Conservation (phyloP, 2,797 vertebrate genomes). For the Acipenser oxyrinchus region DNA sequence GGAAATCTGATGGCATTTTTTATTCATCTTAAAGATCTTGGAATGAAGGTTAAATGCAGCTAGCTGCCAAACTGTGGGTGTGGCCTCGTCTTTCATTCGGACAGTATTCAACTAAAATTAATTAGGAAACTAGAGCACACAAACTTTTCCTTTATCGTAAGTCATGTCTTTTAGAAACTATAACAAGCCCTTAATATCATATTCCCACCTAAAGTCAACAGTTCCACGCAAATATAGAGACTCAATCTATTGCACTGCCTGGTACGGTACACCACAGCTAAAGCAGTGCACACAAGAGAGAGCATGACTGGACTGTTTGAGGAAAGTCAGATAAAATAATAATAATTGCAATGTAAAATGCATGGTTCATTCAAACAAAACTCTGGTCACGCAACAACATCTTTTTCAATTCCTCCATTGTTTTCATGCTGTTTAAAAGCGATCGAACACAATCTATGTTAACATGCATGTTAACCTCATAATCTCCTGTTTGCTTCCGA, state of each 20-base stretch:
- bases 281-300: constrained; percentile 56
- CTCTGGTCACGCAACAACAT: constrained; percentile 50
- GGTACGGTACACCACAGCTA: constrained; percentile 69
- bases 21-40: too few relatives aligned
- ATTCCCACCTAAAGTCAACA: constrained; percentile 85
- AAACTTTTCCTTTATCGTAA: constrained; percentile 35
- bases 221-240: constrained; percentile 66
- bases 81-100: background rate
- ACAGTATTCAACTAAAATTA: constrained; percentile 30
- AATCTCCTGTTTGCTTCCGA: constrained; percentile 42
- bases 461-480: constrained; percentile 51
- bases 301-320: constrained; percentile 61
- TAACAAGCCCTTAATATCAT: constrained; percentile 38
- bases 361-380: constrained; percentile 57
- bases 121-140: constrained; percentile 32
- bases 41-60: too few relatives aligned
- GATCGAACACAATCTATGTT: constrained; percentile 54
- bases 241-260: constrained; percentile 61
- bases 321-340: constrained; percentile 70
- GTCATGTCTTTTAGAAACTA: constrained; percentile 32
- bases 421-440: constrained; percentile 60
- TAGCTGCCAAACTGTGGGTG: background rate
- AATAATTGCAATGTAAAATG: constrained; percentile 58
- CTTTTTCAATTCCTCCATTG: constrained; percentile 57
- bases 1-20: too few relatives aligned